Evolutionary conservation across 2,888 invertebrate genomes (phyloP).

Genomic region (Meganola albula): DNA sequence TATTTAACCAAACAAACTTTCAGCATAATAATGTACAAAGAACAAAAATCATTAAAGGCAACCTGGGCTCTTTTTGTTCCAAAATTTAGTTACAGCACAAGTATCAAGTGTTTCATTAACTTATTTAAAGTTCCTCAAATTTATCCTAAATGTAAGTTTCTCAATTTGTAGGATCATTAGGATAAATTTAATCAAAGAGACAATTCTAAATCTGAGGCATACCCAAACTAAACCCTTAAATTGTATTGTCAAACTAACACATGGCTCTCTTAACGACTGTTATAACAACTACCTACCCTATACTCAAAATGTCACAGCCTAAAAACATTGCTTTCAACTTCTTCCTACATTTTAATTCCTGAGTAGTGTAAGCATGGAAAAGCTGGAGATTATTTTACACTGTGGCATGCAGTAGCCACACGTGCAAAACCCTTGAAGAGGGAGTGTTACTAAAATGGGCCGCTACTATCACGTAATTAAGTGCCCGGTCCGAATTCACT

Average conservation of each 20-base stretch:
- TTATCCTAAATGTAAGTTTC: conserved; percentile 46
- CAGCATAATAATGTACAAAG: no score
- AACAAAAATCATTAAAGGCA: no score
- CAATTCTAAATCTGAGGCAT: conserved; percentile 50
- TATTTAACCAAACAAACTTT: not conserved
- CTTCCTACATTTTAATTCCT: no score
- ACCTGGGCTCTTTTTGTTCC: no score
- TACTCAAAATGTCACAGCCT: conserved; percentile 12
- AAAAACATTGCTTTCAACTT: no score
- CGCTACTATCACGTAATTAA: conserved; percentile 74
- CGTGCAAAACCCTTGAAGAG: conserved; percentile 41
- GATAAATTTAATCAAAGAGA: conserved; percentile 58
- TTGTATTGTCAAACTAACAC: conserved; percentile 63
- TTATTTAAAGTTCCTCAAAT: conserved; percentile 37
- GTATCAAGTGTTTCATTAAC: not conserved
- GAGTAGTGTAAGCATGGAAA: no score
- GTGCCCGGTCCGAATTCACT: conserved; percentile 58
- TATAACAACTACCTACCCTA: conserved; percentile 14
- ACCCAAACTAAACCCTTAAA: conserved; percentile 48
- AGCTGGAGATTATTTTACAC: no score
- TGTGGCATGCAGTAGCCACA: conserved; percentile 28
- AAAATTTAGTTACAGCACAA: no score
- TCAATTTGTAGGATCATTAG: conserved; percentile 55
- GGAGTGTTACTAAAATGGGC: conserved; percentile 55
- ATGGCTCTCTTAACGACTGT: conserved; percentile 34